Base-by-base conservation (phyloP, 2,113 vertebrate genomes). In the Cryptomyrus ogoouensis region DNA sequence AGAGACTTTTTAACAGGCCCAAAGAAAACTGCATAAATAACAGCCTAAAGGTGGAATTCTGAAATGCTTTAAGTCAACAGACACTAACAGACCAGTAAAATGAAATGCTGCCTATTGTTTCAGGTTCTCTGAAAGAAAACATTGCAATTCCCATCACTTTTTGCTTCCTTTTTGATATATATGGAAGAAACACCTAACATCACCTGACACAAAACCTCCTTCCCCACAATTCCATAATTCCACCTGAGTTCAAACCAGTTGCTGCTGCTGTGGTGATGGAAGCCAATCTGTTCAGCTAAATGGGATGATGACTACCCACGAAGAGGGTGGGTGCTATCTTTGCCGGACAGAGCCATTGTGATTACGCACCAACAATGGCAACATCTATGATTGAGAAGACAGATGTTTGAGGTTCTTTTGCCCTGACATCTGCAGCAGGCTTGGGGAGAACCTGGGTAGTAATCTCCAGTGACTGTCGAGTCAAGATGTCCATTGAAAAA, bases 321-420 rank as follows among this genome's bases (percentile, higher is more conserved):
- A 92, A 90, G 91, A 93, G 90, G 91, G 90, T 91, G 92, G 88
- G 91, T 88, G 92, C 90, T 91, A 90, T 91, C 91, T 91, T 92
- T 91, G 88, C 90, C 85, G 44, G 77, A 53, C 89, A 90, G 93
- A 94, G 94, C 94, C 66, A 95, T 95, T 94, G 94, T 92, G 95
- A 96, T 94, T 95, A 94, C 92, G 94, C 49, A 52, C 21, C 85
- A 74, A 90, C n/a, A 70, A 52, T 15, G 74, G 6, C 19, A 39
- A 47, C 46, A 21, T 77, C 85, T 53, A 39, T 21, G 56, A 39
- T 15, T 27, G 53, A 24, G 49, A 19, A 53, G 90, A 94, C 92
- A 93, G 90, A 90, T 91, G 93, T 31, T 70, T 27, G n/a, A 70
- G 93, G 90, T 93, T 94, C 92, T 91, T 35, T 86, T 70, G 58